phyloP scores from a whole-genome alignment of 2,113 vertebrate species.

The Pedionomus torquatus region DNA sequence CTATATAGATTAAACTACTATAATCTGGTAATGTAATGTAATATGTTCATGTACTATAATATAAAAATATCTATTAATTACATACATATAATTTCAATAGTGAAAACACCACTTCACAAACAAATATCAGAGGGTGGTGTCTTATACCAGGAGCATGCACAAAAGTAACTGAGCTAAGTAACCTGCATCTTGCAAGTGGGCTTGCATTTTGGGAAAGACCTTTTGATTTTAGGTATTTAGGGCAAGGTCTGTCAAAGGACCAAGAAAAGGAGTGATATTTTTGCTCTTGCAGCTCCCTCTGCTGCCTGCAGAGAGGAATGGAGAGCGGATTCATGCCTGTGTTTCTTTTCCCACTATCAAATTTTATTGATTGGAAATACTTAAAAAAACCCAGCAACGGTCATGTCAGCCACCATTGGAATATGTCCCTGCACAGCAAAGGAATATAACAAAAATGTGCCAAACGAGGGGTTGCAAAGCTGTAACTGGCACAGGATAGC shows the following conservation, averaged over 20 bases:
- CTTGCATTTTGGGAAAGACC: not conserved
- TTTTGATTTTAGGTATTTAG: not conserved
- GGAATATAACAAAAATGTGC: not conserved
- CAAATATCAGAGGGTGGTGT: not conserved
- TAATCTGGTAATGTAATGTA: not conserved
- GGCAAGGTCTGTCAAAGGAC: not conserved
- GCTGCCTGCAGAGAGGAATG: not conserved
- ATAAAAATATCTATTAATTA: too few species aligned
- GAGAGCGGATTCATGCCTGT: not conserved
- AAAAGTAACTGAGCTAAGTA: not conserved
- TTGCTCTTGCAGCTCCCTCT: conserved; percentile 46
- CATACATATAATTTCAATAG: not conserved
- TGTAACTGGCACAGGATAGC: not conserved
- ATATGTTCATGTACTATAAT: not conserved
- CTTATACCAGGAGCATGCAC: not conserved
- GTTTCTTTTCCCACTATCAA: not conserved
- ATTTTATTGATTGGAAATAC: not conserved
- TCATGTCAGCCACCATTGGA: not conserved
- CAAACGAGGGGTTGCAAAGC: not conserved
- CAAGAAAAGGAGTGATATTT: not conserved
- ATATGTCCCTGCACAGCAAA: not conserved
- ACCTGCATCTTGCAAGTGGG: not conserved
- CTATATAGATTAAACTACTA: not conserved
- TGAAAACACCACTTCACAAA: not conserved
- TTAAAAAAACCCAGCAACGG: not conserved